Evolutionary conservation across 64 coral and sea anemone genomes (phyloP).

Genomic region (Actinia tenebrosa): DNA sequence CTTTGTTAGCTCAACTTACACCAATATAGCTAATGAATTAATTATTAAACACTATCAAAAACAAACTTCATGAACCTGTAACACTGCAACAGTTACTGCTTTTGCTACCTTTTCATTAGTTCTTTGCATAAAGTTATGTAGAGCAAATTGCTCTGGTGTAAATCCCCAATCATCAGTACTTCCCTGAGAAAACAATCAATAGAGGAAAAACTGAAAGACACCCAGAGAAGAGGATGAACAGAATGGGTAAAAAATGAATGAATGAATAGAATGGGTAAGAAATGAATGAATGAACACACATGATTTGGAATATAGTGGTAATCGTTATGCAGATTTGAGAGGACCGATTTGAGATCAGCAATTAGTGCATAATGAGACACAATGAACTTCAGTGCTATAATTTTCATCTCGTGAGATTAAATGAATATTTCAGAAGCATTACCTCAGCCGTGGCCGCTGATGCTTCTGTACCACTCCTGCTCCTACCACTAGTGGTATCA

Average conservation of each 20-base stretch:
- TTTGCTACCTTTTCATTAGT: constrained; percentile 74
- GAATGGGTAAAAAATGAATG: background rate
- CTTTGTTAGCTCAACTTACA: too few relatives aligned
- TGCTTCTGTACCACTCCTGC: constrained; percentile 38
- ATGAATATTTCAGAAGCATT: background rate
- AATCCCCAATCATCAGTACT: constrained; percentile 42
- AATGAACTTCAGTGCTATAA: background rate
- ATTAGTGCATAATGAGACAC: background rate
- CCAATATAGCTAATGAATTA: too few relatives aligned
- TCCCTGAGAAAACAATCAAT: background rate
- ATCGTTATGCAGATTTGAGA: too few relatives aligned
- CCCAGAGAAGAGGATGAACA: constrained; percentile 17
- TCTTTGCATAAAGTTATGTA: constrained; percentile 61
- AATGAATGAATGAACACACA: background rate
- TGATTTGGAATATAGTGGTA: background rate
- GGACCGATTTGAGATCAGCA: background rate
- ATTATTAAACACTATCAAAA: too few relatives aligned
- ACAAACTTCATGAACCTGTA: background rate
- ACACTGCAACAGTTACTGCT: background rate
- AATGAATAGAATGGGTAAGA: too few relatives aligned
- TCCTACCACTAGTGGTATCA: constrained; percentile 43
- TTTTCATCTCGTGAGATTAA: background rate
- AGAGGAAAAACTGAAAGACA: background rate
- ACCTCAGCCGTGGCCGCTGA: constrained; percentile 20
- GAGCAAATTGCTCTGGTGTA: constrained; percentile 63